phyloP scores from a whole-genome alignment of 2,113 vertebrate species.

The Cynoglossus semilaevis region DNA sequence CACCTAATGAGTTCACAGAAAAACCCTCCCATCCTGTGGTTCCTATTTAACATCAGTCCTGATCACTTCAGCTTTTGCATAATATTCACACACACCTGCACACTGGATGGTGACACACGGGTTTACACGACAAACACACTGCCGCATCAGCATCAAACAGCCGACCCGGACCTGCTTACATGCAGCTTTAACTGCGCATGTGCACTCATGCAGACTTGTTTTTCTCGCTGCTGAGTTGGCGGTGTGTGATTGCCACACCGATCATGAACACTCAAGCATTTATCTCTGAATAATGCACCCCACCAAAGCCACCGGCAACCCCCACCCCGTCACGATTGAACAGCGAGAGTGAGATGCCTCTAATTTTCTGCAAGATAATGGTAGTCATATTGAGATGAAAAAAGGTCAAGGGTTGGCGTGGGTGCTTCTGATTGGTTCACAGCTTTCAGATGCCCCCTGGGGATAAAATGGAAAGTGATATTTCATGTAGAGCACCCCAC shows the following conservation, averaged over 20 bases:
- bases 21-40: constrained; percentile 6
- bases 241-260: constrained; percentile 62
- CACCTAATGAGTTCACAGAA: no score
- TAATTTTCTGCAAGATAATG: constrained; percentile 84
- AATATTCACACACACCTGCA: constrained; percentile 26
- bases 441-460: constrained; percentile 33
- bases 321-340: constrained; percentile 63
- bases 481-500: constrained; percentile 61
- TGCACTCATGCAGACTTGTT: constrained; percentile 44
- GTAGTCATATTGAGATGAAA: constrained; percentile 78
- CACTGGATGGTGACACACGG: constrained; percentile 5
- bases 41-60: constrained; percentile 46
- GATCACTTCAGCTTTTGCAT: constrained; percentile 31
- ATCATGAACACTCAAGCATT: constrained; percentile 67
- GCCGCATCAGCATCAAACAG: constrained; percentile 27
- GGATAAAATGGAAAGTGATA: constrained; percentile 70
- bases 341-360: constrained; percentile 77
- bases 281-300: constrained; percentile 77
- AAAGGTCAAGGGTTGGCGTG: constrained; percentile 81
- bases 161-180: constrained; percentile 27
- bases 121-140: constrained; percentile 32
- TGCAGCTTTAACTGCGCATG: constrained; percentile 31
- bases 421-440: constrained; percentile 79
- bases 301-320: background rate
- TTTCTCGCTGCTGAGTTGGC: constrained; percentile 35